These are phyloP conservation scores for Syngnathus typhle DNA, from an alignment of 2,113 vertebrate genomes.

Conservation along the genomic window DNA sequence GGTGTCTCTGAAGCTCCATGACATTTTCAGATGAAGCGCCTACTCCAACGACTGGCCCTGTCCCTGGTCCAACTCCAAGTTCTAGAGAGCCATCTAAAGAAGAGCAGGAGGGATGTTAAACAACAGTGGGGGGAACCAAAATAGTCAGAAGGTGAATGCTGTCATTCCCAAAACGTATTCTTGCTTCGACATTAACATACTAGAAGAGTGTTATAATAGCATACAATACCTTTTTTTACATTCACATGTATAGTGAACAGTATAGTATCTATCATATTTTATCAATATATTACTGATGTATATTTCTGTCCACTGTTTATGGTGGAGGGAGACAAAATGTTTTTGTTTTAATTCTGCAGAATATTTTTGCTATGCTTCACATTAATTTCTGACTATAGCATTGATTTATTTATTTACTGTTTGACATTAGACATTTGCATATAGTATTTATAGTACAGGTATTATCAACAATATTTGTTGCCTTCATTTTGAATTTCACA, in stretches of 20 bases:
- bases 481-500: background rate
- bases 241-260: background rate
- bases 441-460: background rate
- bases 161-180: too few species aligned
- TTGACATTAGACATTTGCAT: background rate
- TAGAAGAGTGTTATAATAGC: background rate
- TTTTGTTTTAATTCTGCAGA: too few species aligned
- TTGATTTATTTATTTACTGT: background rate
- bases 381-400: too few species aligned
- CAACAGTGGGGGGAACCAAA: background rate
- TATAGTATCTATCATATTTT: too few species aligned
- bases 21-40: conserved; percentile 81
- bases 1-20: conserved; percentile 86
- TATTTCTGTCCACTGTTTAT: background rate
- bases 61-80: conserved; percentile 54
- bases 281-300: too few species aligned
- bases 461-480: background rate
- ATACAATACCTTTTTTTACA: background rate
- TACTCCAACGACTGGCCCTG: conserved; percentile 43
- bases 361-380: too few species aligned
- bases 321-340: background rate
- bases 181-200: too few species aligned
- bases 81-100: conserved; percentile 49
- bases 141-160: background rate
- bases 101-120: background rate